Percentiles rank a stretch among this genome's conserved stretches.
Conservation (phyloP, 1,140 invertebrate species). For the Bombus terrestris region DNA sequence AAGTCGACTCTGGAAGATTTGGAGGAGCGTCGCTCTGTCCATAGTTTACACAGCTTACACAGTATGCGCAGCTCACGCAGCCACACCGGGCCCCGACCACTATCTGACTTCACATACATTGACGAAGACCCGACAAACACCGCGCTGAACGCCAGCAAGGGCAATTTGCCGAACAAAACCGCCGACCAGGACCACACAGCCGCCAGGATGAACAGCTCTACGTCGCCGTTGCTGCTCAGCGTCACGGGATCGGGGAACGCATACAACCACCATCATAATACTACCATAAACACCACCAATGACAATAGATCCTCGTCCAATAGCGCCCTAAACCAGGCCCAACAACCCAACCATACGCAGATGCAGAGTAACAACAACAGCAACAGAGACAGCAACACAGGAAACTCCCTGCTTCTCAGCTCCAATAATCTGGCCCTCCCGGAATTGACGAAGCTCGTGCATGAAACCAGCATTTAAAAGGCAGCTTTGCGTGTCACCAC, state of each 20-base stretch:
- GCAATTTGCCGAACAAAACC: slow-evolving; percentile 74
- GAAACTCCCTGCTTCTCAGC: slow-evolving; percentile 80
- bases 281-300: slow-evolving; percentile 66
- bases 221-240: slow-evolving; percentile 79
- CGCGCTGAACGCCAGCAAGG: slow-evolving; percentile 78
- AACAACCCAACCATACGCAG: slow-evolving; percentile 72
- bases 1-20: slow-evolving; percentile 99
- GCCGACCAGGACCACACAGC: slow-evolving; percentile 73
- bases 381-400: slow-evolving; percentile 73
- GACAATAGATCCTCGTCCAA: slow-evolving; percentile 74
- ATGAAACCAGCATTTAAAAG: slow-evolving; percentile 88
- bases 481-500: slow-evolving; percentile 49
- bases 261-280: slow-evolving; percentile 73
- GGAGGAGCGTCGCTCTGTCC: slow-evolving; percentile 98
- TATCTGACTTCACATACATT: slow-evolving; percentile 95
- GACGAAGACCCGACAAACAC: slow-evolving; percentile 91
- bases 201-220: slow-evolving; percentile 78
- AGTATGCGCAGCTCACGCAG: slow-evolving; percentile 94
- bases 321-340: slow-evolving; percentile 67
- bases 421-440: slow-evolving; percentile 82
- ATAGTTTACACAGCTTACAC: slow-evolving; percentile 98
- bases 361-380: slow-evolving; percentile 71
- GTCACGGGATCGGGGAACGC: slow-evolving; percentile 76
- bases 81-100: slow-evolving; percentile 90
- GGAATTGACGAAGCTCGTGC: slow-evolving; percentile 87